Conservation (phyloP, 2,797 vertebrate genomes). For the Scomberomorus guttatus region DNA sequence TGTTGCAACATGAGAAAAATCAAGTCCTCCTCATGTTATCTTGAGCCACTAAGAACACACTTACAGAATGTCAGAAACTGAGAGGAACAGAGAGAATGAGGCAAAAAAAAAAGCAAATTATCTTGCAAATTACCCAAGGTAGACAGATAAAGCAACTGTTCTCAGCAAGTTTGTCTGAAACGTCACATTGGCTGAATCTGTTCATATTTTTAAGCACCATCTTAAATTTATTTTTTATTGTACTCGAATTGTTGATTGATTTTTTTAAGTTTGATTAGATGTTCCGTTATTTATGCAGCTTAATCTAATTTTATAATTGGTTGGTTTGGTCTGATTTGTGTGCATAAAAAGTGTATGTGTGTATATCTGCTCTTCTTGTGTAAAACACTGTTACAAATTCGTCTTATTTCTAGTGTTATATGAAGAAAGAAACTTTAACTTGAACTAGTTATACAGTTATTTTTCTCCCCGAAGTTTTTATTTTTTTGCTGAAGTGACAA, state of each 20-base stretch:
- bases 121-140: constrained; percentile 25
- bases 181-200: background rate
- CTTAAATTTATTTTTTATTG: background rate
- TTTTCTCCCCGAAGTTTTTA: background rate
- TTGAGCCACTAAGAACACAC: constrained; percentile 23
- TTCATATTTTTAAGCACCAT: background rate
- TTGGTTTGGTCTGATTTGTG: background rate
- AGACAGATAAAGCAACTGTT: constrained; percentile 8
- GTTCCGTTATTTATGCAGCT: background rate
- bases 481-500: background rate
- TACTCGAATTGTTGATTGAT: background rate
- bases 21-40: constrained; percentile 48
- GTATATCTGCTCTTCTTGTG: background rate
- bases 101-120: constrained; percentile 21
- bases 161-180: background rate
- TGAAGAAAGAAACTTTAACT: background rate
- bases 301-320: background rate
- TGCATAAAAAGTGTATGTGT: too few species aligned
- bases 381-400: background rate
- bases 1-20: constrained; percentile 52
- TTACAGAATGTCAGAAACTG: constrained; percentile 33
- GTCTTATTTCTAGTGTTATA: background rate
- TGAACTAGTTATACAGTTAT: background rate
- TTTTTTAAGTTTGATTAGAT: too few species aligned
- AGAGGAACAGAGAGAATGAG: background rate